Evolutionary conservation across 2,113 vertebrate species (phyloP).

Genomic region (Papio anubis): DNA sequence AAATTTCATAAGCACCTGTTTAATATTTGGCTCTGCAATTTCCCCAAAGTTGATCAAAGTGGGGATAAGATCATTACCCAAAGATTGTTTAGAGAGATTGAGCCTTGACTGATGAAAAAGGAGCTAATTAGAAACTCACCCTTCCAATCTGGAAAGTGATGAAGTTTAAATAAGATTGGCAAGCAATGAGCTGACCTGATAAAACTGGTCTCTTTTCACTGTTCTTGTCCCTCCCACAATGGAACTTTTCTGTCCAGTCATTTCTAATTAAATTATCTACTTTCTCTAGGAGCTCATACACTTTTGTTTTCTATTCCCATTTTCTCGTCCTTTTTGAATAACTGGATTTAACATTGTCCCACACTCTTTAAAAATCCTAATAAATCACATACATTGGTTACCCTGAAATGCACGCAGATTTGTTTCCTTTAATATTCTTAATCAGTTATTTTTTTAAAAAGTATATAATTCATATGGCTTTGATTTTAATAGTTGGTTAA

Average conservation of each 20-base stretch:
- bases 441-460: neutral
- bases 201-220: neutral
- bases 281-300: neutral
- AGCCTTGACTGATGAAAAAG: constrained; percentile 84
- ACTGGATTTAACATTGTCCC: neutral
- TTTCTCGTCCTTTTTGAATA: neutral
- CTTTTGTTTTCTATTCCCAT: neutral
- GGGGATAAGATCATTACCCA: constrained; percentile 82
- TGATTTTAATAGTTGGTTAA: neutral
- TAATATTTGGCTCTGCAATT: constrained; percentile 84
- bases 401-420: neutral
- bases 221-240: constrained; percentile 45
- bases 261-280: constrained; percentile 60
- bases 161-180: constrained; percentile 86
- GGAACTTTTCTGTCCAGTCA: constrained; percentile 51
- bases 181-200: constrained; percentile 71
- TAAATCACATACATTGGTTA: neutral
- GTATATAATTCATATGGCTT: neutral
- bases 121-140: constrained; percentile 85
- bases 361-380: constrained; percentile 16
- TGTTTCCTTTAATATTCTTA: neutral
- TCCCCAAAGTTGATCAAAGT: constrained; percentile 83
- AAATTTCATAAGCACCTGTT: constrained; percentile 82
- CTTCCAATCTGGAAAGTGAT: constrained; percentile 85
- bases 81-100: constrained; percentile 84